Conservation (phyloP, 2,797 vertebrate species). For the Typhlichthys eigenmanni region DNA sequence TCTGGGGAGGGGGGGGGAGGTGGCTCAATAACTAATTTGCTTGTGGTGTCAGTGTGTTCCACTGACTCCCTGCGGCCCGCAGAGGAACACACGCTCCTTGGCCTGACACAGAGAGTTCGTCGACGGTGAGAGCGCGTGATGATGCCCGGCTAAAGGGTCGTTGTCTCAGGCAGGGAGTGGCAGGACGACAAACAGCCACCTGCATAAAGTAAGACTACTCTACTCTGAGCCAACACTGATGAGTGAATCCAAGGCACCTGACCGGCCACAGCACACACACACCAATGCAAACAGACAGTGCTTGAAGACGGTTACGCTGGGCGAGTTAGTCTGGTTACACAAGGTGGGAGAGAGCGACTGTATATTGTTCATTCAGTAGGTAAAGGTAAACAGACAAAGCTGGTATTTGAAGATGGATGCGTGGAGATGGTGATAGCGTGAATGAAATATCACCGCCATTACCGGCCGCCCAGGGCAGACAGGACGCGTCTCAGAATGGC, state of each 20-base stretch:
- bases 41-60: slow-evolving; percentile 62
- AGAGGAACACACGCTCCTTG: slow-evolving; percentile 36
- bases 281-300: no score
- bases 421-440: slow-evolving; percentile 57
- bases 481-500: slow-evolving; percentile 48
- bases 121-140: no score
- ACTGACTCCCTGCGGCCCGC: slow-evolving; percentile 25
- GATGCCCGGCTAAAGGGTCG: no score
- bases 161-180: no score
- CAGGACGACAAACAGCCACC: no score
- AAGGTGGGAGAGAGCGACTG: neutral
- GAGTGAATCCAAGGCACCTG: no score
- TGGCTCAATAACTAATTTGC: slow-evolving; percentile 78
- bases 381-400: slow-evolving; percentile 31
- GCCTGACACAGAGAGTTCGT: no score
- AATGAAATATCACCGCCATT: slow-evolving; percentile 67
- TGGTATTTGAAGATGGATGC: slow-evolving; percentile 46
- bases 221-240: no score
- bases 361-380: slow-evolving; percentile 28
- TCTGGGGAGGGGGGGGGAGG: slow-evolving; percentile 71
- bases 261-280: no score
- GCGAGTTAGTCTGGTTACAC: no score
- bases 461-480: slow-evolving; percentile 45
- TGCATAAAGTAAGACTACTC: no score
- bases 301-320: no score